phyloP scores from a whole-genome alignment of 2,113 vertebrate species.

The Callionymus lyra region DNA sequence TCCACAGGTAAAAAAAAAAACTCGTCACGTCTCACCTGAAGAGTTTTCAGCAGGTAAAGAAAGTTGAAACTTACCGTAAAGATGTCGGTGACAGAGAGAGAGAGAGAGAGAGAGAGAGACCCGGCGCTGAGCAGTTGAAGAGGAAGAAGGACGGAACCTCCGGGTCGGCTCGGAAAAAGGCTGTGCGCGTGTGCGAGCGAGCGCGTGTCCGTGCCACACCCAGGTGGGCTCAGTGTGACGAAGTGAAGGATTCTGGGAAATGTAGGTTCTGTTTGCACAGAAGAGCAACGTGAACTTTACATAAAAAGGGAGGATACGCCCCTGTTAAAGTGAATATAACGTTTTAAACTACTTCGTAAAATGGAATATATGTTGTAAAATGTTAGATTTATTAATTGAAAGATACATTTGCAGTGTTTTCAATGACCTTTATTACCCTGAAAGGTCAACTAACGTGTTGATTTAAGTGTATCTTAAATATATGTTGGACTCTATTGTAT shows the following conservation, averaged over 20 bases:
- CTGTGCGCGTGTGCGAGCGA: neutral
- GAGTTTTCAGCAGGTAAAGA: neutral
- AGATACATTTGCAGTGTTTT: too few relatives aligned
- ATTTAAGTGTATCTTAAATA: too few relatives aligned
- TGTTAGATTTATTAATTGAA: too few relatives aligned
- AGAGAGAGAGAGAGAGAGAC: neutral
- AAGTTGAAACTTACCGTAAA: conserved; percentile 32
- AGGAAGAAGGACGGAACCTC: conserved; percentile 2
- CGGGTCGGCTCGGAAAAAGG: conserved; percentile 11
- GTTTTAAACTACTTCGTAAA: too few relatives aligned
- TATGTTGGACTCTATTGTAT: too few relatives aligned
- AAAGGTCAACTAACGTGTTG: too few relatives aligned
- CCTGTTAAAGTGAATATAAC: too few relatives aligned
- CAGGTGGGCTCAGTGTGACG: neutral
- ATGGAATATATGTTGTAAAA: too few relatives aligned
- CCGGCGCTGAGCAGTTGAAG: neutral
- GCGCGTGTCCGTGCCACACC: conserved; percentile 38
- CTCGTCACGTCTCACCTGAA: neutral
- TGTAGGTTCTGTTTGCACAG: conserved; percentile 11
- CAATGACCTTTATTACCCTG: too few relatives aligned
- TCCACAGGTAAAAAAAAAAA: neutral
- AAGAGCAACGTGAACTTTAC: too few relatives aligned
- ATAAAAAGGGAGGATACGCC: too few relatives aligned
- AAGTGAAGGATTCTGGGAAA: conserved; percentile 37
- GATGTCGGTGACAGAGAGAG: conserved; percentile 9